Evolutionary conservation across 1,140 invertebrate species (phyloP).

Genomic region (Drosophila bipectinata): DNA sequence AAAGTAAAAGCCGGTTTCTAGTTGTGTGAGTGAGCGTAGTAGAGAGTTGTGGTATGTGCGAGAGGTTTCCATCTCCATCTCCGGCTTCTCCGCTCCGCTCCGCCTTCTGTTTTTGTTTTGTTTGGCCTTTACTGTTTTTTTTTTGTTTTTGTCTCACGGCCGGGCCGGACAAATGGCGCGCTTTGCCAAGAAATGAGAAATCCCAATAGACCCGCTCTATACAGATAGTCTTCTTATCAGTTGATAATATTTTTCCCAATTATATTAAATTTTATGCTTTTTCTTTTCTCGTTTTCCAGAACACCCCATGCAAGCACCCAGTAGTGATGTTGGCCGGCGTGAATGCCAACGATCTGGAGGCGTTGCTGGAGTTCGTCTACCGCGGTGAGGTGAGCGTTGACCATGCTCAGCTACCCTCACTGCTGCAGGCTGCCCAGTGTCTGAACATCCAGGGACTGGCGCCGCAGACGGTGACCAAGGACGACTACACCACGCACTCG

Average conservation of each 20-base stretch:
- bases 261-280: not conserved
- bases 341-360: constrained; percentile 87
- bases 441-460: constrained; percentile 87
- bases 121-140: constrained; percentile 19
- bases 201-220: constrained; percentile 5
- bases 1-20: constrained; percentile 74
- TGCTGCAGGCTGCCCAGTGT: constrained; percentile 87
- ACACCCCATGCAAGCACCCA: constrained; percentile 87
- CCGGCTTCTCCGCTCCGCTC: not conserved
- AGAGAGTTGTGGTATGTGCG: constrained; percentile 22
- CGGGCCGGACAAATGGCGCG: constrained; percentile 2
- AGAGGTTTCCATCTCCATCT: constrained; percentile 26
- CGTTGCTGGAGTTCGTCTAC: constrained; percentile 87
- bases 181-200: constrained; percentile 16
- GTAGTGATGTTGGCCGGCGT: constrained; percentile 88
- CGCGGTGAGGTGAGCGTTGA: constrained; percentile 88
- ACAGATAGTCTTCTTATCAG: not conserved
- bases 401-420: constrained; percentile 86
- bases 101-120: constrained; percentile 45
- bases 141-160: constrained; percentile 19
- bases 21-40: constrained; percentile 38
- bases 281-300: constrained; percentile 76
- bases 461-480: constrained; percentile 84
- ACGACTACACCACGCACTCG: constrained; percentile 84
- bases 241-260: too few relatives aligned